Base-by-base conservation (phyloP, 2,888 invertebrate species). In the Hydroisotoma schaefferi region DNA sequence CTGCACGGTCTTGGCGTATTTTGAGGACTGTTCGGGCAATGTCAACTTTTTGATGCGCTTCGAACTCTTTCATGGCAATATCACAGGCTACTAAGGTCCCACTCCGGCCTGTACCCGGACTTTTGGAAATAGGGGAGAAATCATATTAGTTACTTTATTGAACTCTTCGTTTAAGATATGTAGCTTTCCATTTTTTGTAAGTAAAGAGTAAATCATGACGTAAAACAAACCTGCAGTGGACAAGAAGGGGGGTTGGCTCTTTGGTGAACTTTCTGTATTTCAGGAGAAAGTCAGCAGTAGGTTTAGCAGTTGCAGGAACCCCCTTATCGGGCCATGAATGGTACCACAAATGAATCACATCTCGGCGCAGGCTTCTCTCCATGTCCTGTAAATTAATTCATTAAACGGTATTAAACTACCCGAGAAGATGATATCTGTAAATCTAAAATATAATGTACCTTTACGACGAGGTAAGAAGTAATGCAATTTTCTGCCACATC, bases 291-390 rank as follows among this genome's bases (percentile, higher is more conserved):
- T 91, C 89, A 49, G 94, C 88, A 48, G 94, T 81, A 0, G 90
- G 87, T 54, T 88, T 85, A 54, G 87, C 86, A 74, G 93, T 92
- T 6, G 83, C 83, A 1, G 94, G 94, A 1, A 89, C 87, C 0
- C 92, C 92, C 65, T 87, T 85, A n/a, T 85, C 83, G 0, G 94
- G 94, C 94, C 94, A 95, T 40, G 81, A 81, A 74, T 90, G 85
- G 80, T 91, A 93, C 94, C 94, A 94, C 74, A 93, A 85, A 75
- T 94, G 94, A 0, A 86, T 89, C 56, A 94, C 82, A 76, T 94
- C 93, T 44, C 94, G 80, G 83, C 88, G 88, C 63, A 88, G 86
- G 76, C 90, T 88, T 47, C 87, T 87, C 68, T 85, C 82, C 77
- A 88, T 80, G 76, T 90, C 88, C 84, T 84, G 75, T 43, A 77